These are phyloP conservation scores for Triplophysa dalaica DNA, from an alignment of 2,113 vertebrate genomes.

Conservation along the genomic window DNA sequence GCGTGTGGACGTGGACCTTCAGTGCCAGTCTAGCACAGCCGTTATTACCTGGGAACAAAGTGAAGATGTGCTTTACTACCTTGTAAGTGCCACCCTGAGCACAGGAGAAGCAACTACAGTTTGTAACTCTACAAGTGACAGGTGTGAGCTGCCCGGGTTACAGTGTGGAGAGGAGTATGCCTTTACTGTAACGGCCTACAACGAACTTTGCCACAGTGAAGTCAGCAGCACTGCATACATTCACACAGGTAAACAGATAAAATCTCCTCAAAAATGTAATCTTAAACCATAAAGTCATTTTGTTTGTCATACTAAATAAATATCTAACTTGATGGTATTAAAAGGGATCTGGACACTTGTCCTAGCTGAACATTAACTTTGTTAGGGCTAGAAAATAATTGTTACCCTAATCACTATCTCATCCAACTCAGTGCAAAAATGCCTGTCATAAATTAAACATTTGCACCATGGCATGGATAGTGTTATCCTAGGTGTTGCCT, in stretches of 20 bases:
- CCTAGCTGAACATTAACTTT: too few species aligned
- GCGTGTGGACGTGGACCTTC: slow-evolving; percentile 63
- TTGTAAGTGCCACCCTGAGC: slow-evolving; percentile 57
- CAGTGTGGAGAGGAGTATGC: slow-evolving; percentile 67
- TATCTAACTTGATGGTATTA: too few species aligned
- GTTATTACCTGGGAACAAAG: slow-evolving; percentile 67
- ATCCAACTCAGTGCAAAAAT: too few species aligned
- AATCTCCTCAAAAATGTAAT: too few species aligned
- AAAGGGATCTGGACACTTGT: too few species aligned
- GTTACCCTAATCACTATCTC: too few species aligned
- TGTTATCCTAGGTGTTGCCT: too few species aligned
- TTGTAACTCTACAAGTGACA: slow-evolving; percentile 68
- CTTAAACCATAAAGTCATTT: too few species aligned
- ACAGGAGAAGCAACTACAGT: slow-evolving; percentile 35
- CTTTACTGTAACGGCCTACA: slow-evolving; percentile 64
- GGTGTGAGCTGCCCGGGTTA: slow-evolving; percentile 65
- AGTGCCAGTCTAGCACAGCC: slow-evolving; percentile 63
- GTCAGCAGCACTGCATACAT: slow-evolving; percentile 60
- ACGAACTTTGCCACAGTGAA: slow-evolving; percentile 61
- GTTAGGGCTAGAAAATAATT: too few species aligned
- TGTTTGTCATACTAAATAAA: too few species aligned
- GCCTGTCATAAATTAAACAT: too few species aligned
- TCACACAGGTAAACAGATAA: slow-evolving; percentile 65
- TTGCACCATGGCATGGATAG: too few species aligned
- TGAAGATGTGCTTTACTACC: slow-evolving; percentile 61